Conservation (phyloP, 2,888 invertebrate genomes). For the Drosophila antonietae region DNA sequence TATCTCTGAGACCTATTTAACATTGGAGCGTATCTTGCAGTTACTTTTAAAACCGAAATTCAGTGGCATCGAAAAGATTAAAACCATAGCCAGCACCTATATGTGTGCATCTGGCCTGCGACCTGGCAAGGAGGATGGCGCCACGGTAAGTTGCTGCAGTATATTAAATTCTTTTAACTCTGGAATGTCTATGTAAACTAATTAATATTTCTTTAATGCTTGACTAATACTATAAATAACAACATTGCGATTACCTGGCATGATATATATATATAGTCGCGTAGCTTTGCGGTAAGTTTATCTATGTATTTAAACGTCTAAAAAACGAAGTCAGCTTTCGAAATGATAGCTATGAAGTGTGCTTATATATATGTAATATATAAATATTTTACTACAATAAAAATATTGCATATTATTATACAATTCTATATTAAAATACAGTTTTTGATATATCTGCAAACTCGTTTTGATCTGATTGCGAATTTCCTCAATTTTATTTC, state of each 20-base stretch:
- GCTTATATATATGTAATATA: not conserved
- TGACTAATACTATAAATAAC: conserved; percentile 72
- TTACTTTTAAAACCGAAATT: conserved; percentile 96
- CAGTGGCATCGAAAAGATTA: conserved; percentile 98
- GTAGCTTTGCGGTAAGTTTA: conserved; percentile 82
- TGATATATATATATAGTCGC: conserved; percentile 68
- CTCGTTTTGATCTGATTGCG: not conserved
- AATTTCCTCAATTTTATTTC: not conserved
- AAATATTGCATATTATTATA: not conserved
- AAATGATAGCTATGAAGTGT: not conserved
- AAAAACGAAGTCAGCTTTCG: not conserved
- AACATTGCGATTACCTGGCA: conserved; percentile 41
- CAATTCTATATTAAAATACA: too few species aligned
- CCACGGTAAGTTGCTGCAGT: conserved; percentile 85
- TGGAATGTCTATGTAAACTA: conserved; percentile 30
- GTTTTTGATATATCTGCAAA: too few species aligned
- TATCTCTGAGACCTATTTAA: not conserved
- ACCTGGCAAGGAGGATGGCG: conserved; percentile 93
- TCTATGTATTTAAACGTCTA: not conserved
- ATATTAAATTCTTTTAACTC: not conserved
- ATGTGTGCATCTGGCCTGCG: conserved; percentile 98
- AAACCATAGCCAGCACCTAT: conserved; percentile 99
- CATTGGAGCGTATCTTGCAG: conserved; percentile 76
- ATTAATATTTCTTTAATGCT: conserved; percentile 53
- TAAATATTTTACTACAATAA: not conserved